Evolutionary conservation across 1,140 invertebrate genomes (phyloP).

Genomic region (Mamestra configurata): DNA sequence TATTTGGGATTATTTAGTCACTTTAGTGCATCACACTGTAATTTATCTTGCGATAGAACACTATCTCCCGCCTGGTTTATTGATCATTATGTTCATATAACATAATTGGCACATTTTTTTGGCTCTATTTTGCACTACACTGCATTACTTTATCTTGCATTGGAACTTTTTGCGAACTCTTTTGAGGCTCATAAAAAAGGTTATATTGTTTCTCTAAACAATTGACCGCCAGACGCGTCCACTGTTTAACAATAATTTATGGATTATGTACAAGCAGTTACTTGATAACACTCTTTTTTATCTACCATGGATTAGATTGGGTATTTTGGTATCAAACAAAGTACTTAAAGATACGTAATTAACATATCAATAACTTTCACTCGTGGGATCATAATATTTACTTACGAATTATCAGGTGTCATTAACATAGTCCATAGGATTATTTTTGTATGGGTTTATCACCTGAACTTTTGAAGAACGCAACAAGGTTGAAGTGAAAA

Average conservation of each 20-base stretch:
- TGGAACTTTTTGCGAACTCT: not conserved
- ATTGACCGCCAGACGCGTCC: slow-evolving; percentile 12
- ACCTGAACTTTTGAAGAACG: not conserved
- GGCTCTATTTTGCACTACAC: not conserved
- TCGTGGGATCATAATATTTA: slow-evolving; percentile 50
- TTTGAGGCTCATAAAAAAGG: not conserved
- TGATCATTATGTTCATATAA: slow-evolving; percentile 14
- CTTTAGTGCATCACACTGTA: slow-evolving; percentile 17
- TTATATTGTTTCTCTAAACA: not conserved
- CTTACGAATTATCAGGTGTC: slow-evolving; percentile 15
- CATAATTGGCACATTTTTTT: not conserved
- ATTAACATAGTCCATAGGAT: not conserved
- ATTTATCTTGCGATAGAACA: slow-evolving; percentile 21
- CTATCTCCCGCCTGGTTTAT: slow-evolving; percentile 10
- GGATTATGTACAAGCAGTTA: slow-evolving; percentile 32
- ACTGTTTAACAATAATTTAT: slow-evolving; percentile 15
- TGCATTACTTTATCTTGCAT: not conserved
- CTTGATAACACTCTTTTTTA: slow-evolving; percentile 35
- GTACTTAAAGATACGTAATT: slow-evolving; percentile 41
- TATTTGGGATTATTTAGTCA: slow-evolving; percentile 28
- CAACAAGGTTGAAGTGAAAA: not conserved
- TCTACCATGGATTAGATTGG: slow-evolving; percentile 57
- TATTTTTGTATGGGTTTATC: not conserved
- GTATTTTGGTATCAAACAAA: slow-evolving; percentile 50
- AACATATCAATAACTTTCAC: slow-evolving; percentile 33